Percentiles rank a stretch among this genome's conserved stretches.
Evolutionary conservation across 1,140 invertebrate species (phyloP).

Genomic region (Drosophila bipectinata): DNA sequence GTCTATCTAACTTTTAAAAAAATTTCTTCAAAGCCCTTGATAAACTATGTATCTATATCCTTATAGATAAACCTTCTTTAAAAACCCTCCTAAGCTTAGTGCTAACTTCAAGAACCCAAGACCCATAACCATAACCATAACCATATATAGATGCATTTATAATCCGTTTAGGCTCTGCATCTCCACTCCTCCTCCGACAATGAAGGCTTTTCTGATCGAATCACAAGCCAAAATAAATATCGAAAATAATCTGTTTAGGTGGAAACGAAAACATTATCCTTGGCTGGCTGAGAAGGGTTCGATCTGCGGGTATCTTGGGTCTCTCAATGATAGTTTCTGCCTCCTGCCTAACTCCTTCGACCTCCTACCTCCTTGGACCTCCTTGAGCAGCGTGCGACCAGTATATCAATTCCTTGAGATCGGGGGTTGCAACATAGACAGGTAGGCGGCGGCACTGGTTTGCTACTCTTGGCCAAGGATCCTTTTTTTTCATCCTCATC

Average conservation of each 20-base stretch:
- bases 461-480: background rate
- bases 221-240: background rate
- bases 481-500: background rate
- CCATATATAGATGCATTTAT: background rate
- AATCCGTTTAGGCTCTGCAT: constrained; percentile 9
- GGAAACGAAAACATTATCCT: constrained; percentile 37
- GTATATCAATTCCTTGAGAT: constrained; percentile 58
- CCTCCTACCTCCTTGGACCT: no score
- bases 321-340: constrained; percentile 27
- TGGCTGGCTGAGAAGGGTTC: constrained; percentile 24
- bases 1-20: no score
- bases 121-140: background rate
- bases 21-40: no score
- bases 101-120: no score
- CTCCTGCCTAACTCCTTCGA: background rate
- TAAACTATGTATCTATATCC: no score
- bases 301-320: constrained; percentile 12
- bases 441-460: constrained; percentile 23
- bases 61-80: no score
- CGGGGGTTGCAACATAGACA: constrained; percentile 25
- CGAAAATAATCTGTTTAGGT: constrained; percentile 37
- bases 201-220: background rate
- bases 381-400: constrained; percentile 47
- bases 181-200: background rate
- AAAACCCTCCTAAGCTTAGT: no score